Base-by-base conservation (phyloP, 2,113 vertebrate species). In the Tympanuchus pallidicinctus region DNA sequence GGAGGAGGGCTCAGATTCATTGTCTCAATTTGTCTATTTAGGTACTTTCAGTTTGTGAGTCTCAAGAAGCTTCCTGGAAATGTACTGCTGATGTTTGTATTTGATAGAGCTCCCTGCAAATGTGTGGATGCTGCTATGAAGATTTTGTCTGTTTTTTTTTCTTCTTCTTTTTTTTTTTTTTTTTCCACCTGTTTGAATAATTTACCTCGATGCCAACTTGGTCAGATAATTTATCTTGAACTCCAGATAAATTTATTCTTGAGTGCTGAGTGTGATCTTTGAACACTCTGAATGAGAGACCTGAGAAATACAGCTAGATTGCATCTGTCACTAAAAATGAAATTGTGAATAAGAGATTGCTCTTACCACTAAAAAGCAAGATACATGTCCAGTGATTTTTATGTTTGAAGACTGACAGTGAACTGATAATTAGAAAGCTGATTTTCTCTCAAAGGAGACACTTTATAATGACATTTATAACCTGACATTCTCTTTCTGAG, bases 271-370 rank as follows among this genome's bases (percentile, higher is more conserved):
- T 78, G 27, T 90, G 84, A 79, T 95, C 70, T 92, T 94, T 80
- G 40, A 67, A 45, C 47, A 70, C 11, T 34, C 28, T 89, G 75
- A 88, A 73, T 69, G 71, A 70, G 92, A 97, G 84, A 81, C 52
- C 75, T 90, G 76, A 88, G 86, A 85, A 94, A 80, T 42, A 42
- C 30, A 45, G 47, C 67, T 74, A 43, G 50, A 77, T 21, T 34
- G 25, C 17, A 67, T 77, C 84, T 92, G 67, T 75, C 67, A 80
- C 60, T 52, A 59, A 65, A 91, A 95, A 64, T 74, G 84, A 91
- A 95, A 79, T 82, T 82, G 76, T 59, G 77, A 95, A 81, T 69
- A 83, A 84, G 54, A 81, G 20, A 52, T 71, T 89, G 63, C 42
- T 89, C 66, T 92, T 90, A 69, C 59, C 63, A 57, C 81, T 71